A percentile compares a stretch with the other conserved stretches of the same genome.
Evolutionary conservation across 2,113 vertebrate species (phyloP).

Genomic region (Paratilapia polleni): DNA sequence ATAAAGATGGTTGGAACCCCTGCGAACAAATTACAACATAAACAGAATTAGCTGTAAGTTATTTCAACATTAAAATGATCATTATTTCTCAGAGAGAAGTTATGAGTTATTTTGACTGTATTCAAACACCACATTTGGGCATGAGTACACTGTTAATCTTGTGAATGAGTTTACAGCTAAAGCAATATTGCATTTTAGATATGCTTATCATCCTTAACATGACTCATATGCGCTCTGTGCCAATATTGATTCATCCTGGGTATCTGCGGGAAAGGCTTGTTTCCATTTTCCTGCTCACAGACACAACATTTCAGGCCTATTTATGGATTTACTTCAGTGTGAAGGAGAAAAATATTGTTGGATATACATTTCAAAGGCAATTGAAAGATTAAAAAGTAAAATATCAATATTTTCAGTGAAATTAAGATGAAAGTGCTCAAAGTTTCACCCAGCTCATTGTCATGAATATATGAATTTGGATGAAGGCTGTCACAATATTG

Average conservation of each 20-base stretch:
- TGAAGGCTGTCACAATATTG: not conserved
- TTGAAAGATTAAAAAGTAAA: not conserved
- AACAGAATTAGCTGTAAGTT: not conserved
- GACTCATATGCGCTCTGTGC: constrained; percentile 20
- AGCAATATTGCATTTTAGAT: constrained; percentile 18
- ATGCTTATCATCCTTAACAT: constrained; percentile 35
- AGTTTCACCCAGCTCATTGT: not conserved
- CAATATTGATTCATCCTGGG: constrained; percentile 28
- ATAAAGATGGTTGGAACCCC: constrained; percentile 91
- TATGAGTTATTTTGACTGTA: not conserved
- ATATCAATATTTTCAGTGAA: not conserved
- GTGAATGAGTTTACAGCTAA: constrained; percentile 16
- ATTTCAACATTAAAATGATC: constrained; percentile 21
- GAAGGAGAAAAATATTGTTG: not conserved
- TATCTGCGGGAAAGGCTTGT: constrained; percentile 20
- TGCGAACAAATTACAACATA: constrained; percentile 66
- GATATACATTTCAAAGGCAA: not conserved
- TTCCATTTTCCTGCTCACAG: constrained; percentile 20
- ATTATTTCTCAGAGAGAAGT: not conserved
- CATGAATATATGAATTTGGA: not conserved
- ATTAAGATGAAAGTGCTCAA: not conserved
- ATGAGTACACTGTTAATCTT: constrained; percentile 23
- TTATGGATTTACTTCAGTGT: constrained; percentile 20
- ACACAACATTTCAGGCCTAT: constrained; percentile 27
- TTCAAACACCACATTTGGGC: constrained; percentile 1